Base-by-base conservation (phyloP, 2,113 vertebrate genomes). In the Loxodonta africana region DNA sequence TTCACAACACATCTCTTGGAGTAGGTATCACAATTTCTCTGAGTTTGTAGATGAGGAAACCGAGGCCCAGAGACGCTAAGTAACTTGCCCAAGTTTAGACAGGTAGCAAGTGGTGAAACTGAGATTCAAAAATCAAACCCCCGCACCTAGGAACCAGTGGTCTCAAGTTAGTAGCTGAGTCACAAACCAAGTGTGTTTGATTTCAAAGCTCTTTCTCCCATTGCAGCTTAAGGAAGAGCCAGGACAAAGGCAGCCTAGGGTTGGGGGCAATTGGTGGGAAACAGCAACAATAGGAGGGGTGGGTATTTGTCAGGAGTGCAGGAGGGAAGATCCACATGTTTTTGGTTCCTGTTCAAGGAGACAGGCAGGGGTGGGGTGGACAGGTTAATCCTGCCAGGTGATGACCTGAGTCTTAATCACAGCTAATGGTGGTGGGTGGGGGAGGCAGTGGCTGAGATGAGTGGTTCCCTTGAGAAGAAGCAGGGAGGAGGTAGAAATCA, bases 361-460 rank as follows among this genome's bases (percentile, higher is more conserved):
- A 83, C 14, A 85, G 60, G 48, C 65, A 46, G 25, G 73, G 71
- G 11, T 28, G 15, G 73, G 51, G n/a, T 44, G 53, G 77, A 44
- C 63, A 91, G 41, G 94, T 48, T 33, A 2, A 37, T 1, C 11
- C 9, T 74, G 57, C 37, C 48, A 17, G 8, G 53, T 77, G 78
- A 30, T 28, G 30, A 67, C 69, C 46, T 8, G 5, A 18, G 48
- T 57, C 87, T 97, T 97, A 96, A 26, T 97, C 90, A 90, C 4
- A 1, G 33, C 23, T 25, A 41, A 12, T 46, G 17, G 46, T 0
- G 3, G 11, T 9, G 7, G 26, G 90, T 69, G 48, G 48, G 30
- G 51, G 76, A 82, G 77, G 25, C 20, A 89, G 85, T 71, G 23
- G 93, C 77, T 33, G 33, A 33, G 14, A 6, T 20, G 41, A 37